A percentile compares a stretch with the other conserved stretches of the same genome.
phyloP scores from a whole-genome alignment of 1,140 invertebrate species.

The Physella acuta region DNA sequence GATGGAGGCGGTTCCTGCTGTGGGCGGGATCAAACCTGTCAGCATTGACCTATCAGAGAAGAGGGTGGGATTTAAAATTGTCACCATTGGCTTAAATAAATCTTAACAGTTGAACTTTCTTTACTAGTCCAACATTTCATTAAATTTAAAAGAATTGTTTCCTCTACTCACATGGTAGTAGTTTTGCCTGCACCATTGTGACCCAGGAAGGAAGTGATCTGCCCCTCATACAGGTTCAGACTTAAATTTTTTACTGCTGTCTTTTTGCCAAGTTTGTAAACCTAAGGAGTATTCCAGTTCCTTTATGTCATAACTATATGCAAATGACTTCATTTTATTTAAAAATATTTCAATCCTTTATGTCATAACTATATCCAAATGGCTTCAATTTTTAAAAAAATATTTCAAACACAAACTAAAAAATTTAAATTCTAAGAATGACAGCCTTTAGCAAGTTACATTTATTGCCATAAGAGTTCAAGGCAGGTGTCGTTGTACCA shows the following conservation, averaged over 20 bases:
- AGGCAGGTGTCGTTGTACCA: no score
- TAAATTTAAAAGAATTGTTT: neutral
- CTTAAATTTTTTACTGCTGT: constrained; percentile 71
- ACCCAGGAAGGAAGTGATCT: constrained; percentile 69
- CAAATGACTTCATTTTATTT: no score
- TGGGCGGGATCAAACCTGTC: constrained; percentile 72
- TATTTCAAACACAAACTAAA: no score
- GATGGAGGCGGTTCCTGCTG: constrained; percentile 65
- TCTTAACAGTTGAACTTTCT: neutral
- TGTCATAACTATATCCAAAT: neutral
- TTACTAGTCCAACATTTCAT: neutral
- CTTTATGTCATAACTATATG: no score
- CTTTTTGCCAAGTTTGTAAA: constrained; percentile 61
- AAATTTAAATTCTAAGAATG: no score
- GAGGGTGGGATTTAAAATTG: neutral
- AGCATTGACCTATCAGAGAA: constrained; percentile 59
- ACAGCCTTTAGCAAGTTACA: no score
- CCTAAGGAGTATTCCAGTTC: constrained; percentile 30
- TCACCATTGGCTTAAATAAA: neutral
- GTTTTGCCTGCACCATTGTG: constrained; percentile 68
- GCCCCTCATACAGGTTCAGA: constrained; percentile 65
- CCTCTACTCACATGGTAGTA: constrained; percentile 56
- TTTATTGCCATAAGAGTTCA: no score
- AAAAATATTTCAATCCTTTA: no score
- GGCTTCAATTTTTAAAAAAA: neutral